Conservation (phyloP, 2,888 invertebrate species). For the Slavum lentiscoides region DNA sequence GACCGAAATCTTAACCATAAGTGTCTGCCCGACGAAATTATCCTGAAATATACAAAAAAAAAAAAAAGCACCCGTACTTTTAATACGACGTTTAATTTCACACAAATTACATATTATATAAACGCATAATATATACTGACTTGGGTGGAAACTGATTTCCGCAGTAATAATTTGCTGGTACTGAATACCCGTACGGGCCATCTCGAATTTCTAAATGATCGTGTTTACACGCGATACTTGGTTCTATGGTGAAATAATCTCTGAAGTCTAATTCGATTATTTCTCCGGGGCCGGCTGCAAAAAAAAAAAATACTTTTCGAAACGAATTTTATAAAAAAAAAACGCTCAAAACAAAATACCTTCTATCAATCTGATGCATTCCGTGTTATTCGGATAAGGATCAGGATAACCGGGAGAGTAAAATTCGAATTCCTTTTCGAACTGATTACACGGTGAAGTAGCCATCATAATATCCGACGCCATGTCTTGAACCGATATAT, state of each 20-base stretch:
- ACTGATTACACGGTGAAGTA: constrained; percentile 54
- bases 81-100: neutral
- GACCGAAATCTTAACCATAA: constrained; percentile 80
- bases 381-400: constrained; percentile 69
- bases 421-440: constrained; percentile 65
- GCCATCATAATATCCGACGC: constrained; percentile 24
- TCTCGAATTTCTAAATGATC: constrained; percentile 83
- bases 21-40: constrained; percentile 73
- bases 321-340: too few relatives aligned
- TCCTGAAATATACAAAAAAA: constrained; percentile 56
- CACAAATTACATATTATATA: neutral
- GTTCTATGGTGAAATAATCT: constrained; percentile 76
- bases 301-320: constrained; percentile 46
- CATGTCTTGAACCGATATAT: constrained; percentile 46
- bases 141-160: constrained; percentile 62
- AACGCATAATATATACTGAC: constrained; percentile 17
- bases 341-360: constrained; percentile 61
- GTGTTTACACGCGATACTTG: constrained; percentile 70
- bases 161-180: constrained; percentile 70
- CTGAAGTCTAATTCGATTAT: constrained; percentile 77
- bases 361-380: constrained; percentile 69
- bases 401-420: constrained; percentile 73
- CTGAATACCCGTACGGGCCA: constrained; percentile 77
- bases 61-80: neutral
- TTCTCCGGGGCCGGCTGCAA: constrained; percentile 67